Evolutionary conservation across 2,113 vertebrate genomes (phyloP).

Genomic region (Thunnus thynnus): DNA sequence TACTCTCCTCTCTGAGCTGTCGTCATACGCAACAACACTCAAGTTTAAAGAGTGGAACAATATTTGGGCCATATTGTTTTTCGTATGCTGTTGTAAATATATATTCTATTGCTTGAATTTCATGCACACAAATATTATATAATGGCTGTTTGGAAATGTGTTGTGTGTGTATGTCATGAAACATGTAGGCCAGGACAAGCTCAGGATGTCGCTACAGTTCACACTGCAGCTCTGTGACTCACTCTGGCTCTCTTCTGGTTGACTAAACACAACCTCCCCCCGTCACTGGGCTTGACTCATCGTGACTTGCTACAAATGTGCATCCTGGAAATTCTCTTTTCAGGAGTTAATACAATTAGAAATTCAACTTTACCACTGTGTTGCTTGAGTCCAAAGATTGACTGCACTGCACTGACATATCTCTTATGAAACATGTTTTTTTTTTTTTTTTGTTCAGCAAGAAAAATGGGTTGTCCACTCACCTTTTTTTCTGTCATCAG

Average conservation of each 20-base stretch:
- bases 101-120: not conserved
- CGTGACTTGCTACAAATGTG: conserved; percentile 60
- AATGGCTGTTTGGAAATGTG: conserved; percentile 38
- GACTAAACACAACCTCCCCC: conserved; percentile 31
- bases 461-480: not conserved
- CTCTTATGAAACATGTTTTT: not conserved
- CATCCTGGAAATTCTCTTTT: conserved; percentile 27
- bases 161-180: conserved; percentile 57
- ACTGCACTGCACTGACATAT: not conserved
- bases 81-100: too few relatives aligned
- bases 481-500: conserved; percentile 24
- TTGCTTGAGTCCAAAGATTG: not conserved
- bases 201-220: conserved; percentile 65
- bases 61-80: not conserved
- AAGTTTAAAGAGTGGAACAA: not conserved
- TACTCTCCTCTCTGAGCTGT: not conserved
- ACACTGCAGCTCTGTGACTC: conserved; percentile 71
- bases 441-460: conserved; percentile 8
- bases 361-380: too few relatives aligned
- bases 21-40: not conserved
- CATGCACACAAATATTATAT: conserved; percentile 30
- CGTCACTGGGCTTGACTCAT: conserved; percentile 23
- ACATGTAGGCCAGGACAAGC: conserved; percentile 68
- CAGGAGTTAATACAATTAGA: not conserved
- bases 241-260: conserved; percentile 63